A percentile compares a stretch with the other conserved stretches of the same genome.
phyloP scores from a whole-genome alignment of 2,797 vertebrate genomes.

The Glyptemys insculpta region DNA sequence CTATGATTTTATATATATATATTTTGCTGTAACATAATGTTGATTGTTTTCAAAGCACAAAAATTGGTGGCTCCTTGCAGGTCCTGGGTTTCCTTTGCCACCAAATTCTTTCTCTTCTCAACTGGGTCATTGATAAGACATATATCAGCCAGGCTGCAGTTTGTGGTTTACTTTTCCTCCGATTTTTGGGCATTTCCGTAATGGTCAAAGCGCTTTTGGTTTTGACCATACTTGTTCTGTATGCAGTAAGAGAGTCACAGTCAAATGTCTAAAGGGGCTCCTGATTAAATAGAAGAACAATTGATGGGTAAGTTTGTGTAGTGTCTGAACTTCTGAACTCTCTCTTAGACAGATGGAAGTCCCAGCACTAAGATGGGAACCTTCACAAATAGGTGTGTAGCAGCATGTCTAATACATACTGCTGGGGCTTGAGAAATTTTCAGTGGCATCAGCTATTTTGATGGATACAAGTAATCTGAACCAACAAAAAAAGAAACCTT shows the following conservation, averaged over 20 bases:
- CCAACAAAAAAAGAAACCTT: slow-evolving; percentile 21
- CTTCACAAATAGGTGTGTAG: accelerated
- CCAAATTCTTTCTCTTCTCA: background rate
- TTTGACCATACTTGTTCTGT: background rate
- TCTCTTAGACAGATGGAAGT: background rate
- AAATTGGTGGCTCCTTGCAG: background rate
- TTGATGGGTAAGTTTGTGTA: accelerated
- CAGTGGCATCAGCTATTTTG: background rate
- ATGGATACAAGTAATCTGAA: background rate
- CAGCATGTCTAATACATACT: background rate
- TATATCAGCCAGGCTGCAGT: background rate
- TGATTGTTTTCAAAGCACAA: slow-evolving; percentile 55
- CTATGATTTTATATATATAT: slow-evolving; percentile 43
- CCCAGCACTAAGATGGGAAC: accelerated
- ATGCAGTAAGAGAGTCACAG: background rate
- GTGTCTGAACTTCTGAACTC: background rate
- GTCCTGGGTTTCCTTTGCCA: slow-evolving; percentile 10
- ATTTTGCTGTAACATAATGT: background rate
- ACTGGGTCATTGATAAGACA: background rate
- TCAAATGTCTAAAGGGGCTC: accelerated
- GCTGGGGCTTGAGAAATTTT: background rate
- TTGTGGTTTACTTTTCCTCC: background rate
- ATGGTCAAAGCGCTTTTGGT: background rate
- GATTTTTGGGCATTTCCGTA: background rate
- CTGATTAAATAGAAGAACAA: background rate